Evolutionary conservation across 2,888 invertebrate species (phyloP), one percentile per base, ranked within the genome.

Genomic region (Syrista parreyssii): DNA sequence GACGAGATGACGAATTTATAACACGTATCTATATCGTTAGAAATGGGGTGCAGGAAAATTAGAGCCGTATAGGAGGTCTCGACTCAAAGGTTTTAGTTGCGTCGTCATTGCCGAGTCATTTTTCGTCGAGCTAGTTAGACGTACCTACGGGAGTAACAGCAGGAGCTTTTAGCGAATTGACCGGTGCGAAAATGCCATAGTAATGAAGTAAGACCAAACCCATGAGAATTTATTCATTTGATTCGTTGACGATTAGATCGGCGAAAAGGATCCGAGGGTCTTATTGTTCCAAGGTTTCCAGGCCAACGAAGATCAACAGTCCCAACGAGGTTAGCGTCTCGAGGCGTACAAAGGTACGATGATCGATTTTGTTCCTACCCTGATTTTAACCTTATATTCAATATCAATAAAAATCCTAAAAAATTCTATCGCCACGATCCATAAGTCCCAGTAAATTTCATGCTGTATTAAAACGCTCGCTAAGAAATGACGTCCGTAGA

Each of bases 41-140:
- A 74, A 35, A 12, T 23, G 9, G 71, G 71, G 71, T 15, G 71
- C 32, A 31, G 55, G 31, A 30, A 33, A 71, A 71, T 71, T 71
- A 71, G 71, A 71, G 31, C 32, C 3, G 31, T 9, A 71, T 32
- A 33, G 23, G 32, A 71, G 71, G 71, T 15, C 12, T 6, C 71
- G 81, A 81, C 68, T 79, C 75, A 55, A 33, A 73, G 74, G 34
- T 79, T 12, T 71, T 71, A 55, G 81, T 80, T 83, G 84, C 83
- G 79, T 55, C 82, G 86, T 88, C 87, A 88, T 84, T 76, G 81
- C 31, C 68, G 80, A 76, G 84, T 86, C 88, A 88, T 88, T 87
- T 87, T 86, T 88, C 84, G 84, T 83, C 76, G 71, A 76, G 76
- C 83, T 82, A 77, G 76, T 83, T 80, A 80, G 36, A 11, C 36